Percentiles rank a stretch among this genome's conserved stretches.
Evolutionary conservation across 2,797 vertebrate genomes (phyloP).

Genomic region (Eremophila alpestris): DNA sequence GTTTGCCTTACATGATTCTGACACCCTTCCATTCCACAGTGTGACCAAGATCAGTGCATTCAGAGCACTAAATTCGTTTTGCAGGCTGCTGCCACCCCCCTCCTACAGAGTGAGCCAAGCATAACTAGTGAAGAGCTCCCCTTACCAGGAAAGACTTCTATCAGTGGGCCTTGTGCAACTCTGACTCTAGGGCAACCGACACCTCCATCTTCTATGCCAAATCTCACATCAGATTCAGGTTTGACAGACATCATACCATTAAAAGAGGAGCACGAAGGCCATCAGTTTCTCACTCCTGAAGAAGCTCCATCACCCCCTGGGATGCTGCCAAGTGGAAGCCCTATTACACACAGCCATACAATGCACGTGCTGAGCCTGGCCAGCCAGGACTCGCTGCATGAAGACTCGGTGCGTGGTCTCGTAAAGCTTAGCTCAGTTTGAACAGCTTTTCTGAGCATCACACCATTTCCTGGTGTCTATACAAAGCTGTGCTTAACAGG

Average conservation of each 20-base stretch:
- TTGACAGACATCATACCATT: constrained; percentile 83
- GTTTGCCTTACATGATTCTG: constrained; percentile 43
- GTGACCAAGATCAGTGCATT: constrained; percentile 96
- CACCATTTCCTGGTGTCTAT: neutral
- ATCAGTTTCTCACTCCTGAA: constrained; percentile 93
- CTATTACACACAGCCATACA: constrained; percentile 87
- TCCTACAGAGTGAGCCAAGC: constrained; percentile 89
- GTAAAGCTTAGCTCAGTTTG: constrained; percentile 98
- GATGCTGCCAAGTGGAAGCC: constrained; percentile 87
- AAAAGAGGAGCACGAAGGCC: constrained; percentile 77
- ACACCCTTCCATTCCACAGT: constrained; percentile 81
- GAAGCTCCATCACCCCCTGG: constrained; percentile 91
- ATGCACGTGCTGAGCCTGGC: constrained; percentile 88
- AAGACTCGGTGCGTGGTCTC: constrained; percentile 94
- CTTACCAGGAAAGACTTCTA: constrained; percentile 81
- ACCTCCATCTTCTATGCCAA: constrained; percentile 90
- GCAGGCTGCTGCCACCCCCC: constrained; percentile 93
- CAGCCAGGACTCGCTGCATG: constrained; percentile 95
- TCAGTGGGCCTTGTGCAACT: constrained; percentile 85
- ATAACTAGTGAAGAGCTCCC: constrained; percentile 85
- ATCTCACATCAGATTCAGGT: constrained; percentile 83
- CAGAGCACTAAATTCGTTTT: constrained; percentile 99
- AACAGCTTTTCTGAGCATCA: constrained; percentile 46
- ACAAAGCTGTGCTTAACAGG: neutral
- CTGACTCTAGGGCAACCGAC: constrained; percentile 91